Evolutionary conservation across 2,888 invertebrate species (phyloP), one percentile per base, ranked within the genome.

Genomic region (Adelphocoris suturalis): DNA sequence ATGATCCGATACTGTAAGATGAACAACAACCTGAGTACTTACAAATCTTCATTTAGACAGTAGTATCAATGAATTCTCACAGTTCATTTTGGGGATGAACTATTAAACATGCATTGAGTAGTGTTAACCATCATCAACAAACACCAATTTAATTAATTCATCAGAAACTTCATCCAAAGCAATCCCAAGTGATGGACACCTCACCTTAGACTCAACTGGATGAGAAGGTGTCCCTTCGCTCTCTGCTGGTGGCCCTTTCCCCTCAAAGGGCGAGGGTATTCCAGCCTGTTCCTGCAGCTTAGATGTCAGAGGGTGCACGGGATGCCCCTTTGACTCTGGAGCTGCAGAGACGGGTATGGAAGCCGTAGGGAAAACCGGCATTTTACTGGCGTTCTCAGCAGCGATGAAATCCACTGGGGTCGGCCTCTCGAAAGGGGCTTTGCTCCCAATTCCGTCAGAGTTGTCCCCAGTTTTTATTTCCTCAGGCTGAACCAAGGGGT

Each of bases 401-500:
- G 37, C 80, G 75, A 14, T 61, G 86, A 82, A 47, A 82, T 52
- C 48, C 48, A 52, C 57, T 1, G 47, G 68, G 27, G 19, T 46
- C 47, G 86, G 86, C 27, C 82, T 37, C 14, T 82, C 82, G 52
- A 82, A 82, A 27, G 52, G 82, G 47, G 78, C 78, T 37, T 61
- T 85, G 85, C 85, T 85, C 27, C 85, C 85, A 14, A 81, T 47
- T 55, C 19, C 84, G 7, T 84, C 84, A 12, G 3, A n/a, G 14
- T 27, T 46, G 23, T 85, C 85, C 28, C 28, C 27, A 3, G 47
- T 12, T 78, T 78, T 88, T 47, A 55, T 28, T 86, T 90, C 90
- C n/a, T 86, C 86, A 19, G 86, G 76, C 28, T 48, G 81, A 78
- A 90, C 89, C 23, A 89, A 84, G 16, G 88, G 92, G 90, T 92